Evolutionary conservation across 2,888 invertebrate genomes (phyloP), one percentile per base, ranked within the genome.

Genomic region (Drosophila eohydei): DNA sequence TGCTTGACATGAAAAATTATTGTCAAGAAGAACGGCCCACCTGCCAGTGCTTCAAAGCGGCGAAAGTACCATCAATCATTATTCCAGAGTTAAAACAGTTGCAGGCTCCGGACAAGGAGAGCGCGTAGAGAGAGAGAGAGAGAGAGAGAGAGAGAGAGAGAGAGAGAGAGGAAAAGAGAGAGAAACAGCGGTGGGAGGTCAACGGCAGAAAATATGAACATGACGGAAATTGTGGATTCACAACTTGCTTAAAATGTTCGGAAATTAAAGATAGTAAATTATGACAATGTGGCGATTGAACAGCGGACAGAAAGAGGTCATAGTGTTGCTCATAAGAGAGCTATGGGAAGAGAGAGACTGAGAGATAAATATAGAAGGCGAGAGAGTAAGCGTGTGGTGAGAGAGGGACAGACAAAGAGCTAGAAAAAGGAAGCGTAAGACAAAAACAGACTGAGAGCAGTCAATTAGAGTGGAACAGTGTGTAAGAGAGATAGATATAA

Each of bases 1-100:
- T 74, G 78, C 69, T 72, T 62, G 68, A 54, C 71, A 65, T 74
- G 71, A 83, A 80, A 78, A 63, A 83, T 74, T 71, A 74, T 74
- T 76, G 69, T 76, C 77, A 70, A 67, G 63, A 46, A 68, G 54
- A 44, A 32, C 41, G 28, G 60, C 59, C 72, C 72, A 76, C 78
- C 78, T 78, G 78, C 56, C 48, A 30, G 44, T 43, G 48, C 26
- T 58, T 30, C 21, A 51, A 36, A 61, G 38, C 51, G 28, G 16
- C 59, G 48, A 55, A 58, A 64, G 56, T 58, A 62, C 51, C 74
- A 78, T 78, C 78, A 78, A 78, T 78, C 77, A 78, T 70, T 60
- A 67, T 66, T 60, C 16, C 48, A 51, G 61, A 43, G 58, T 66
- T 55, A 58, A 57, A 65, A 32, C 62, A 76, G 56, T 64, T 64